Evolutionary conservation across 2,888 invertebrate genomes (phyloP).

Genomic region (Aricia artaxerxes): DNA sequence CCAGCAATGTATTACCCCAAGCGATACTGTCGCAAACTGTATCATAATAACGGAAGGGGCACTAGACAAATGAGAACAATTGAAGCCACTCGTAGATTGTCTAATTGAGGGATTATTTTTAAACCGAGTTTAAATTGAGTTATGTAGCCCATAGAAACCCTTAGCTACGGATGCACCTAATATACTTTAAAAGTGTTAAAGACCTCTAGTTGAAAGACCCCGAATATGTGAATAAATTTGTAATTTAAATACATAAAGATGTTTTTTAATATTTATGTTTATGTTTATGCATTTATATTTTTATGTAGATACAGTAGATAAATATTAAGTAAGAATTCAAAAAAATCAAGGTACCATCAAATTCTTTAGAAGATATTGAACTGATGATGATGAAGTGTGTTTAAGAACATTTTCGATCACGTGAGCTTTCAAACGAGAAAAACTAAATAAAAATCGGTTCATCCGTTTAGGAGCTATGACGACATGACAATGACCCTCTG

Average conservation of each 20-base stretch:
- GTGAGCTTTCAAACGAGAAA: background rate
- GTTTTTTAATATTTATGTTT: background rate
- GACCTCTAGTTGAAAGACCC: conserved; percentile 8
- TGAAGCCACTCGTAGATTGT: conserved; percentile 54
- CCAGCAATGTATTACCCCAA: conserved; percentile 34
- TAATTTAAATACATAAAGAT: background rate
- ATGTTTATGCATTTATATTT: background rate
- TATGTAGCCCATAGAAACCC: conserved; percentile 33
- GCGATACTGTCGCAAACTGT: conserved; percentile 18
- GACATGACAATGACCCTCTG: too few species aligned
- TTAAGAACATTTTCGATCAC: too few species aligned
- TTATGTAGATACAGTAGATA: background rate
- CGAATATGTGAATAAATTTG: background rate
- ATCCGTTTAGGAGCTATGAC: background rate
- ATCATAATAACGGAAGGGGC: conserved; percentile 3
- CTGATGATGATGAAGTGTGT: too few species aligned
- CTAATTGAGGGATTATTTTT: conserved; percentile 66
- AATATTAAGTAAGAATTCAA: background rate
- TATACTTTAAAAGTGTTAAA: background rate
- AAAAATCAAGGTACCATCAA: background rate
- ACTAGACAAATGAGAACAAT: conserved; percentile 56
- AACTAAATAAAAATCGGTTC: background rate
- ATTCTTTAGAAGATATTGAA: too few species aligned
- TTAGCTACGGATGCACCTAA: conserved; percentile 12
- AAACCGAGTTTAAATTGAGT: conserved; percentile 48